Evolutionary conservation across 2,888 invertebrate species (phyloP).

Genomic region (Lasius platythorax): DNA sequence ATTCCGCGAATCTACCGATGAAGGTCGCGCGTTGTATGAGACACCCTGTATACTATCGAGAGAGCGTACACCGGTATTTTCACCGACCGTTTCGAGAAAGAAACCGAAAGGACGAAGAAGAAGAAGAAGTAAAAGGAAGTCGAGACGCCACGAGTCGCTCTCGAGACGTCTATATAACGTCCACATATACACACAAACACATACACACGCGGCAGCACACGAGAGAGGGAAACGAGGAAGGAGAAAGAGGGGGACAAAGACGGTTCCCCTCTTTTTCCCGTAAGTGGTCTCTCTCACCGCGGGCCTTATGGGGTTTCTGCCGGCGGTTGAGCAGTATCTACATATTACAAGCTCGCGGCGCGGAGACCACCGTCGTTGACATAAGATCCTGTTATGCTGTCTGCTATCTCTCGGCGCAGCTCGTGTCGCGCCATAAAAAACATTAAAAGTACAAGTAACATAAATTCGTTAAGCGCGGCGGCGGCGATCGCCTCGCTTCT

Average conservation of each 20-base stretch:
- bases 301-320: slow-evolving; percentile 76
- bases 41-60: slow-evolving; percentile 30
- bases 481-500: slow-evolving; percentile 39
- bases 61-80: slow-evolving; percentile 59
- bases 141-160: slow-evolving; percentile 72
- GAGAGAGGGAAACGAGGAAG: slow-evolving; percentile 44
- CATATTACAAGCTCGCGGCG: slow-evolving; percentile 80
- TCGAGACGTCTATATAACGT: slow-evolving; percentile 72
- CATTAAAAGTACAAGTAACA: slow-evolving; percentile 78
- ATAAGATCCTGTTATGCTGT: slow-evolving; percentile 83
- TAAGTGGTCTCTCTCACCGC: slow-evolving; percentile 69
- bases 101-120: slow-evolving; percentile 57
- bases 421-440: slow-evolving; percentile 77
- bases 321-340: slow-evolving; percentile 77
- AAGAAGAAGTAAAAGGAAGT: slow-evolving; percentile 67
- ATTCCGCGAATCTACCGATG: background rate
- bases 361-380: slow-evolving; percentile 82
- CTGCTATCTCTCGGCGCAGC: slow-evolving; percentile 76
- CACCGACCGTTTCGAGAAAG: slow-evolving; percentile 56
- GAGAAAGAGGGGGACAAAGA: slow-evolving; percentile 41
- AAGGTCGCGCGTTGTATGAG: background rate
- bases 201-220: slow-evolving; percentile 45
- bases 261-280: slow-evolving; percentile 73
- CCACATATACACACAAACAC: background rate
- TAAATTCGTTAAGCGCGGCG: slow-evolving; percentile 63